Conservation (phyloP, 2,888 invertebrate species). For the Brenthis daphne region DNA sequence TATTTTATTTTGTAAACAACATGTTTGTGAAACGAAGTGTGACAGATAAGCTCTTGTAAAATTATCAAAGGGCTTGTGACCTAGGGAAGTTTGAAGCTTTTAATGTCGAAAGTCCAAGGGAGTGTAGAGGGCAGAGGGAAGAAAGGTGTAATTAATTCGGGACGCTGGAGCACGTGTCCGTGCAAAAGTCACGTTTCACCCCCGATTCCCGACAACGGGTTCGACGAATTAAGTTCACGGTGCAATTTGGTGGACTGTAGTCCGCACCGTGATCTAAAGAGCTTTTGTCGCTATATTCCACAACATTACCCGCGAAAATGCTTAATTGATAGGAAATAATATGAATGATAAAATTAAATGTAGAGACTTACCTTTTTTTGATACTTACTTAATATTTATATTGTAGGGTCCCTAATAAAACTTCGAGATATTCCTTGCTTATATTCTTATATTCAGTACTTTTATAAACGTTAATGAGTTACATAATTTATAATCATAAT, state of each 20-base stretch:
- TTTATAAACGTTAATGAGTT: no score
- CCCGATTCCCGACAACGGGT: background rate
- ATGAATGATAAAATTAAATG: background rate
- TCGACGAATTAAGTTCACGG: slow-evolving; percentile 5
- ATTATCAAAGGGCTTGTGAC: background rate
- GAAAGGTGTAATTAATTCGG: slow-evolving; percentile 17
- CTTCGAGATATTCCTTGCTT: no score
- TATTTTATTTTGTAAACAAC: no score
- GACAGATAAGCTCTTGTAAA: background rate
- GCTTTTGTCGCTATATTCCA: background rate
- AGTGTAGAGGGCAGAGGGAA: background rate
- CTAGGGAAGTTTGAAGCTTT: background rate
- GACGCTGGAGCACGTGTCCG: slow-evolving; percentile 19
- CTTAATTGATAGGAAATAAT: background rate
- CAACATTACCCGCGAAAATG: background rate
- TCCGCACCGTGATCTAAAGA: slow-evolving; percentile 4
- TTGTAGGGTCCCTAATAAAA: no score
- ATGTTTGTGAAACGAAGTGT: background rate
- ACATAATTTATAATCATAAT: no score
- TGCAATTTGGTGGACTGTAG: slow-evolving; percentile 4
- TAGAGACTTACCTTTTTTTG: background rate
- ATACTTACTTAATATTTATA: no score
- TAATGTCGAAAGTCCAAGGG: background rate
- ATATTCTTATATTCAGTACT: no score
- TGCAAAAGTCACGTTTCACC: slow-evolving; percentile 1